Percentiles rank a stretch among this genome's conserved stretches.
Conservation (phyloP, 1,140 invertebrate species). For the Saccostrea cuccullata region DNA sequence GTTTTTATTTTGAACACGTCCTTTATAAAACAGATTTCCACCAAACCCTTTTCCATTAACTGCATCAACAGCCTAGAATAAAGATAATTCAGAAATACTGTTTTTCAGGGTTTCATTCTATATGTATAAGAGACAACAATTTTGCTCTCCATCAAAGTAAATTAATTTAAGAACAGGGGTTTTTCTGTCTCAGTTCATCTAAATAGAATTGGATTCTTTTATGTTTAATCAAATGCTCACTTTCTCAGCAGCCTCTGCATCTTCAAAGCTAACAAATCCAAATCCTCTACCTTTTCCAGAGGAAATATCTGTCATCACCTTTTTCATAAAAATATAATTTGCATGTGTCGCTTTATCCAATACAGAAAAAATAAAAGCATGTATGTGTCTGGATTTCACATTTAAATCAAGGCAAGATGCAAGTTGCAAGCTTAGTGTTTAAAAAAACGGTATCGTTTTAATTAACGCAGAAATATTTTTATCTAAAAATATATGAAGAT, state of each 20-base stretch:
- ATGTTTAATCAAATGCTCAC: slow-evolving; percentile 60
- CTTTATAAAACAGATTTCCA: slow-evolving; percentile 82
- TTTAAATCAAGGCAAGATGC: no score
- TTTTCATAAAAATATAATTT: slow-evolving; percentile 47
- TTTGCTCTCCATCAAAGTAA: no score
- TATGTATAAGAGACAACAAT: no score
- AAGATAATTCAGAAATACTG: neutral
- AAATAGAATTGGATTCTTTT: no score
- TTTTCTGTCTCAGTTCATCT: no score
- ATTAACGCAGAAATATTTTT: no score
- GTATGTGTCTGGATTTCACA: no score
- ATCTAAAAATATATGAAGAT: no score
- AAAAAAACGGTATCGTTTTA: no score
- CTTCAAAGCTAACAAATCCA: slow-evolving; percentile 99
- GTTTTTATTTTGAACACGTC: slow-evolving; percentile 98
- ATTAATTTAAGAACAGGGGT: no score
- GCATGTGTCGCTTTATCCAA: neutral
- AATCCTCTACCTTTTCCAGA: slow-evolving; percentile 96
- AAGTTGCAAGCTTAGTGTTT: no score
- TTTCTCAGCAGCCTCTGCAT: slow-evolving; percentile 95
- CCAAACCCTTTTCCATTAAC: slow-evolving; percentile 90
- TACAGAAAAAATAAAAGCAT: no score
- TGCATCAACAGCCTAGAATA: slow-evolving; percentile 87
- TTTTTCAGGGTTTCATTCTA: neutral
- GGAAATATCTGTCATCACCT: slow-evolving; percentile 92